Conservation (phyloP, 2,888 invertebrate species). For the Clunio marinus region DNA sequence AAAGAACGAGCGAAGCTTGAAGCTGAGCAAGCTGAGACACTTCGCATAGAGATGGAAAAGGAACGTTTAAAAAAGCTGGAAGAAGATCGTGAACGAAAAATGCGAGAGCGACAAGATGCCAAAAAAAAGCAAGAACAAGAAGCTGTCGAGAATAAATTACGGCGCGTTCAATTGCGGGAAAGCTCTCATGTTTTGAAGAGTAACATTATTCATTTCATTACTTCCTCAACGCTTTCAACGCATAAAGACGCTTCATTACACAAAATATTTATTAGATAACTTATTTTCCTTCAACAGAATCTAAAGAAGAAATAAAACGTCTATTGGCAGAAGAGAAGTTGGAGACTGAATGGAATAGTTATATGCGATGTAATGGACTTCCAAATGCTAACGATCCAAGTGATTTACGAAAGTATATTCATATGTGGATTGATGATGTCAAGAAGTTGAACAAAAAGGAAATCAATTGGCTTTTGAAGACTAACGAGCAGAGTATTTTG, state of each 20-base stretch:
- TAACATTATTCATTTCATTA: background rate
- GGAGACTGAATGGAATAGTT: conserved; percentile 49
- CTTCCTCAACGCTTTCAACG: too few species aligned
- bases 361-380: conserved; percentile 51
- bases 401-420: conserved; percentile 50
- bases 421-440: conserved; percentile 49
- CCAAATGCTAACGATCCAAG: conserved; percentile 50
- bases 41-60: conserved; percentile 51
- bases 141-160: conserved; percentile 48
- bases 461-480: conserved; percentile 50
- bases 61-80: conserved; percentile 42
- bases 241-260: too few species aligned
- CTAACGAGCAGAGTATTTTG: conserved; percentile 49
- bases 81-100: conserved; percentile 45
- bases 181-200: conserved; percentile 48
- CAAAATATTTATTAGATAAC: too few species aligned
- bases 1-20: conserved; percentile 51
- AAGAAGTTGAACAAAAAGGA: conserved; percentile 44
- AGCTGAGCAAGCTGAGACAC: conserved; percentile 48
- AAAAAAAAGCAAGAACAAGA: conserved; percentile 49
- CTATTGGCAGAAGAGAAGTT: conserved; percentile 46
- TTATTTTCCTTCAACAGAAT: too few species aligned
- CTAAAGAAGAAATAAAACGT: conserved; percentile 45
- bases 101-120: conserved; percentile 50
- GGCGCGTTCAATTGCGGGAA: conserved; percentile 48